These are phyloP conservation scores for Lytechinus variegatus DNA, from an alignment of 35 echinoderm and acorn worm species.

Conservation along the genomic window DNA sequence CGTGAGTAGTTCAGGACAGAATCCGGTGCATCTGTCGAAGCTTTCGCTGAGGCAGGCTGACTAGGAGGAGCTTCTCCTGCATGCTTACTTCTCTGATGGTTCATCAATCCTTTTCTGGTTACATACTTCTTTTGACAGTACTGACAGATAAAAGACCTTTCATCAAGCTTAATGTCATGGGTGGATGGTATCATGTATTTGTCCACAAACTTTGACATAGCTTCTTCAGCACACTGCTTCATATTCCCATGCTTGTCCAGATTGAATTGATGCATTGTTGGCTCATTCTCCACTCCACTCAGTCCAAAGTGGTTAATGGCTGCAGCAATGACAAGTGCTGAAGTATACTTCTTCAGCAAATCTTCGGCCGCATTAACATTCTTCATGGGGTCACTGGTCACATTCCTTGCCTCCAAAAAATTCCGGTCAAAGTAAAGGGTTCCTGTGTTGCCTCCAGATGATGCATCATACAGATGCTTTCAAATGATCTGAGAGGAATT, in stretches of 20 bases:
- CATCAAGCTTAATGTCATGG: not conserved
- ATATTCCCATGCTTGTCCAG: not conserved
- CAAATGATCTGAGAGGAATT: no score
- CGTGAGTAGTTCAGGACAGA: not conserved
- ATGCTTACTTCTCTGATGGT: not conserved
- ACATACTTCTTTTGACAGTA: not conserved
- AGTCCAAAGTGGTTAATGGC: not conserved
- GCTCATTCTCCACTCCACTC: not conserved
- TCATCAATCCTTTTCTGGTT: not conserved
- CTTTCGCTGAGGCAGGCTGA: not conserved
- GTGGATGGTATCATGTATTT: not conserved
- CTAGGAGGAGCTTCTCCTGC: not conserved
- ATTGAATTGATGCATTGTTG: not conserved
- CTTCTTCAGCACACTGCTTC: not conserved
- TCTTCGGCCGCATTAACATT: conserved; percentile 60
- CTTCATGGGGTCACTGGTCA: conserved; percentile 54
- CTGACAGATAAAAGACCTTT: not conserved
- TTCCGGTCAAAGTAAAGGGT: conserved; percentile 44
- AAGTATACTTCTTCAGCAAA: conserved; percentile 35
- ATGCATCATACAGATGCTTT: conserved; percentile 51
- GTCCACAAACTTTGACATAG: not conserved
- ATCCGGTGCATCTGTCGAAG: not conserved
- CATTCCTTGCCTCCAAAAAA: conserved; percentile 42
- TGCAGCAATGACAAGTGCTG: not conserved
- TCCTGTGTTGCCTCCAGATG: conserved; percentile 54